Evolutionary conservation across 2,888 invertebrate species (phyloP).

Genomic region (Leptothorax acervorum): DNA sequence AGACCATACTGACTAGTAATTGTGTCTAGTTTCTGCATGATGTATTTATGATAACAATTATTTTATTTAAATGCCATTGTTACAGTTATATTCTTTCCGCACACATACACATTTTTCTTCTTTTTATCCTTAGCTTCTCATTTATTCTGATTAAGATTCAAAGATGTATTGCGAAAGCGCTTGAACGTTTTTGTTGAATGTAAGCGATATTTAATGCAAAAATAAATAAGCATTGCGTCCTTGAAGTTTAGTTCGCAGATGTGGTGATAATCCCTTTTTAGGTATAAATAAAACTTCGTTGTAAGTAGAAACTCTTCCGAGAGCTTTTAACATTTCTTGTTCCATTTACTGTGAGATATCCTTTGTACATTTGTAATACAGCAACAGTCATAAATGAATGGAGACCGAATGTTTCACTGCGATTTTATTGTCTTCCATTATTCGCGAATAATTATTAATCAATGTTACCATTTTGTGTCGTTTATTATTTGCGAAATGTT

Average conservation of each 20-base stretch:
- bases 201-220: conserved; percentile 69
- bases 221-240: conserved; percentile 68
- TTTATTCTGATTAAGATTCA: conserved; percentile 8
- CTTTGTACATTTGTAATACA: not conserved
- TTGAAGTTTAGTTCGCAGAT: conserved; percentile 15
- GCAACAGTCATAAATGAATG: not conserved
- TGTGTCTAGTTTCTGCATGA: not conserved
- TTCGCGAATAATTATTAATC: not conserved
- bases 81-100: conserved; percentile 9
- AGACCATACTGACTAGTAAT: not conserved
- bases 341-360: not conserved
- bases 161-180: conserved; percentile 17
- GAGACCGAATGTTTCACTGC: not conserved
- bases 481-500: not conserved
- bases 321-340: not conserved
- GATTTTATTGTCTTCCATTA: not conserved
- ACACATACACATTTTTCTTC: conserved; percentile 15
- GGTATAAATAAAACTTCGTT: not conserved
- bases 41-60: conserved; percentile 40
- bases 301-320: not conserved
- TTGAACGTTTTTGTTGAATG: conserved; percentile 71
- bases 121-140: not conserved
- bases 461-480: not conserved
- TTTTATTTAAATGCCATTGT: conserved; percentile 53
- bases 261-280: not conserved